Evolutionary conservation across 2,797 vertebrate genomes (phyloP).

Genomic region (Chromobotia macracanthus): DNA sequence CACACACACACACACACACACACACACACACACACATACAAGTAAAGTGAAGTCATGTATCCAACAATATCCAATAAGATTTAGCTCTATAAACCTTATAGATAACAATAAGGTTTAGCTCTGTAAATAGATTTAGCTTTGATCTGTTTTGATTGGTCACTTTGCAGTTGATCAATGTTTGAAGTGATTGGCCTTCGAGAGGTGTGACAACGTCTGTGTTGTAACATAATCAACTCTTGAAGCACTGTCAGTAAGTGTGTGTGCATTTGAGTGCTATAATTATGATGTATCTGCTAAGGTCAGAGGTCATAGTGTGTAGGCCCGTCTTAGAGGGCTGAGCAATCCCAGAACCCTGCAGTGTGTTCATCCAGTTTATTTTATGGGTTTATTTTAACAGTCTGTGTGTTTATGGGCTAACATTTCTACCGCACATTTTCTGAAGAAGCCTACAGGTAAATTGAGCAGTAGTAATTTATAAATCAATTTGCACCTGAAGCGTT

Average conservation of each 20-base stretch:
- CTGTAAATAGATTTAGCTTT: background rate
- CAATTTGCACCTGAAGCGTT: slow-evolving; percentile 81
- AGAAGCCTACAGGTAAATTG: slow-evolving; percentile 37
- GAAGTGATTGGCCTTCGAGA: background rate
- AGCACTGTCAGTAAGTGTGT: background rate
- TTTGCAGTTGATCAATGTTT: background rate
- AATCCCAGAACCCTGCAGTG: slow-evolving; percentile 52
- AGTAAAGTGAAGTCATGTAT: background rate
- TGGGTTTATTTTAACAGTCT: slow-evolving; percentile 36
- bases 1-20: slow-evolving; percentile 14
- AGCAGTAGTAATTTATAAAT: slow-evolving; percentile 80
- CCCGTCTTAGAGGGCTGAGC: slow-evolving; percentile 48
- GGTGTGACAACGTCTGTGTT: background rate
- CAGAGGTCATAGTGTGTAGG: slow-evolving; percentile 42
- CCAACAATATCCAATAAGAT: background rate
- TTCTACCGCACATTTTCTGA: slow-evolving; percentile 19
- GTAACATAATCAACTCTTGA: background rate
- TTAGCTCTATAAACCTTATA: background rate
- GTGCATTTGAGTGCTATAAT: slow-evolving; percentile 49
- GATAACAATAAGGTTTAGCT: background rate
- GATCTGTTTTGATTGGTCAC: slow-evolving; percentile 8
- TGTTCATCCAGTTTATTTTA: slow-evolving; percentile 49
- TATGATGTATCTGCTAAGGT: slow-evolving; percentile 53
- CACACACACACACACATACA: background rate
- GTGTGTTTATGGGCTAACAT: slow-evolving; percentile 37